A percentile compares a stretch with the other conserved stretches of the same genome.
phyloP scores from a whole-genome alignment of 2,113 vertebrate species.

The Gila orcuttii region DNA sequence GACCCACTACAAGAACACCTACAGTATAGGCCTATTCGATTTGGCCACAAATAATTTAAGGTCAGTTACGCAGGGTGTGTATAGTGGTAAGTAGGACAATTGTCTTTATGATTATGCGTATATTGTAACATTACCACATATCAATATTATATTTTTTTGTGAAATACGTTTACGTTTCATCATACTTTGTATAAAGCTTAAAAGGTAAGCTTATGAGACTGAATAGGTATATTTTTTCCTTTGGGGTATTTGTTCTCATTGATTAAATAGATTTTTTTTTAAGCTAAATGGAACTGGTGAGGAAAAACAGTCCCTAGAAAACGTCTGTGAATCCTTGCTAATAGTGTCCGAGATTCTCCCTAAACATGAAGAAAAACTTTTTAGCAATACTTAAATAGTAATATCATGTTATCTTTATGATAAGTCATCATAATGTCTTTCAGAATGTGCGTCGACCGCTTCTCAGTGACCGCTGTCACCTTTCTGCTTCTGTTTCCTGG shows the following conservation, averaged over 20 bases:
- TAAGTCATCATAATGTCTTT: constrained; percentile 14
- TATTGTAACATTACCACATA: too few relatives aligned
- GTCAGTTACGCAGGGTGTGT: too few relatives aligned
- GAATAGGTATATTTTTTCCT: not conserved
- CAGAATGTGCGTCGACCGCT: constrained; percentile 65
- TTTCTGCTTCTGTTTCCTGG: constrained; percentile 60
- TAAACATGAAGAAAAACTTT: not conserved
- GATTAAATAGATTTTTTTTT: too few relatives aligned
- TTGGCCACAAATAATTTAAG: too few relatives aligned
- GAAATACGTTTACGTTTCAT: too few relatives aligned
- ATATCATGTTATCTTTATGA: not conserved
- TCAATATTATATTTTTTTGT: too few relatives aligned
- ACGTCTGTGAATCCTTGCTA: not conserved
- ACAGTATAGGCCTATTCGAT: not conserved
- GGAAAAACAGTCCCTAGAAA: not conserved
- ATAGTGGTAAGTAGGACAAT: too few relatives aligned
- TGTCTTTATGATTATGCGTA: too few relatives aligned
- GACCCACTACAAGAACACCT: not conserved
- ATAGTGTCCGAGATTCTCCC: not conserved
- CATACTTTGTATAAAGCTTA: too few relatives aligned
- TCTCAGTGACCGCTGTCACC: constrained; percentile 40
- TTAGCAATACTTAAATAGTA: not conserved
- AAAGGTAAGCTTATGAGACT: too few relatives aligned
- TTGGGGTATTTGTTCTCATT: too few relatives aligned
- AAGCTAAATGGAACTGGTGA: not conserved